Evolutionary conservation across 2,797 vertebrate species (phyloP), one percentile per base, ranked within the genome.

Genomic region (Ispidina lecontei): DNA sequence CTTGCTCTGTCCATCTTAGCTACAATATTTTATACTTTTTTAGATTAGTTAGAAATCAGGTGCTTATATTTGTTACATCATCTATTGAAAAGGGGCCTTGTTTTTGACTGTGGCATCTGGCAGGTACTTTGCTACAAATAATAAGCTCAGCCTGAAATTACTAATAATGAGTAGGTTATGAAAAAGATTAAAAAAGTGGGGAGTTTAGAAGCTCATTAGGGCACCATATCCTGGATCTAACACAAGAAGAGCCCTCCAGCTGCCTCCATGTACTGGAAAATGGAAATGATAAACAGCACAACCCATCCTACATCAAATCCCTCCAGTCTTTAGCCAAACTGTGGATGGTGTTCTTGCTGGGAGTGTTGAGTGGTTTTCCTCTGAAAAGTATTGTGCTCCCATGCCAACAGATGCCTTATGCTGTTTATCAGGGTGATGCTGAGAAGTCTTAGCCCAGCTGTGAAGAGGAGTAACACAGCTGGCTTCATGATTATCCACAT

Each of bases 181-280:
- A 37, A 35, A 75, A n/a, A 31, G 10, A 41, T 25, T 46, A 64
- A 63, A 39, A 17, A 67, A 75, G 17, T 23, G 28, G 25, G 29
- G n/a, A 3, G 21, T 56, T 20, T 51, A 77, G 35, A 62, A 74
- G 13, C 21, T 71, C 0, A 0, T 12, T n/a, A 54, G 23, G 41
- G n/a, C 22, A 37, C n/a, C 7, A 2, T 31, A 26, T 56, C 29
- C 35, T 67, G 25, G 14, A 17, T 58, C 60, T 65, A 33, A 80
- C 63, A 4, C 13, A 35, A 73, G 29, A 44, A 13, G 26, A 44
- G 46, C 47, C 33, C 29, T 39, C 13, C n/a, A 64, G 7, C 37
- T 78, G 63, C 43, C 43, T 81, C 35, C 22, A 1, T 26, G 8
- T 41, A 12, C n/a, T 37, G 31, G 4, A 4, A 83, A 67, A 59